phyloP scores from a whole-genome alignment of 2,797 vertebrate genomes.

The Eulemur coronatus region DNA sequence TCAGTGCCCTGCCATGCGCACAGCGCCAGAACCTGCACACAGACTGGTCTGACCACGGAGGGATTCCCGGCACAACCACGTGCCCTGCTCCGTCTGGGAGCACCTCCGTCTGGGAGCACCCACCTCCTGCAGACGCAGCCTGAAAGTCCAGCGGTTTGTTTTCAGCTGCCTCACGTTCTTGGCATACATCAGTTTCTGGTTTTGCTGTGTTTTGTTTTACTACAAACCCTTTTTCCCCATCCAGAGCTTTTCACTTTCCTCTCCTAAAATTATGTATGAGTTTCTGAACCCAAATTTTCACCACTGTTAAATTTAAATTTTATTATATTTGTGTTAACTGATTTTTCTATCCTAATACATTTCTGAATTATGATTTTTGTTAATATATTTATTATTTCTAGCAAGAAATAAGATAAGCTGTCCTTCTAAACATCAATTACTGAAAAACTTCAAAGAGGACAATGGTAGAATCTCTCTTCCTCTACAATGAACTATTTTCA shows the following conservation, averaged over 20 bases:
- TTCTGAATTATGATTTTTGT: background rate
- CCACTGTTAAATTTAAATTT: background rate
- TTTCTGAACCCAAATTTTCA: background rate
- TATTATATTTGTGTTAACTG: background rate
- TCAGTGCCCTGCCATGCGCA: background rate
- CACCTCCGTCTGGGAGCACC: no score
- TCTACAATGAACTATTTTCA: background rate
- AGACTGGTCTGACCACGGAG: background rate
- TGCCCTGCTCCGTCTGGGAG: no score
- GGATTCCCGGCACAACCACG: background rate
- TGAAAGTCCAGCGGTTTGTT: background rate
- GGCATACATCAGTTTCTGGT: background rate
- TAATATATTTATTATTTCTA: background rate
- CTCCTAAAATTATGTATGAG: background rate
- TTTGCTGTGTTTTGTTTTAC: background rate
- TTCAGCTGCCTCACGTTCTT: background rate
- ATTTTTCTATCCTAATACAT: background rate
- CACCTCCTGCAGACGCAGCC: background rate
- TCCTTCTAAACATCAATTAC: background rate
- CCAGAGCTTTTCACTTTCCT: background rate
- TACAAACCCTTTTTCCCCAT: background rate
- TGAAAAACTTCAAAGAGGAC: background rate
- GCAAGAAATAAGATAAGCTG: background rate
- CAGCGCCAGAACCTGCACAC: background rate
- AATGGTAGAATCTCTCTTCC: background rate